phyloP scores from a whole-genome alignment of 2,113 vertebrate genomes.

The Halcyon senegalensis region DNA sequence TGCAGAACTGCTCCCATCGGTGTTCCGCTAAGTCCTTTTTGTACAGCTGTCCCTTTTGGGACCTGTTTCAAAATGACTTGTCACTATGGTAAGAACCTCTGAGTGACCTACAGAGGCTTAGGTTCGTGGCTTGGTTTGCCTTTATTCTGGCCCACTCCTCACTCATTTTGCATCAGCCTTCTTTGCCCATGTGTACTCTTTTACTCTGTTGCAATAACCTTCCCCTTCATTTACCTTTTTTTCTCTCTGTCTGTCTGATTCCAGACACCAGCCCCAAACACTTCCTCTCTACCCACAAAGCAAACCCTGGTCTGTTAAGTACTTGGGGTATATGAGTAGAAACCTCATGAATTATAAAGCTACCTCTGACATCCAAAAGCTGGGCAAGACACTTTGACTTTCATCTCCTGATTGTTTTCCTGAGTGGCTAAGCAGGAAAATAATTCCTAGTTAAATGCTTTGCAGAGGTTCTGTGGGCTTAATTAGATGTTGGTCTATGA shows the following conservation, averaged over 20 bases:
- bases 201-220: background rate
- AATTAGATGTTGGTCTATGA: background rate
- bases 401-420: background rate
- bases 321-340: background rate
- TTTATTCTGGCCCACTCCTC: background rate
- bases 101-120: background rate
- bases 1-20: background rate
- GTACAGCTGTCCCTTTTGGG: background rate
- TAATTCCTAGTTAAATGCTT: background rate
- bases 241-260: background rate
- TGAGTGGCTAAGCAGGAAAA: constrained; percentile 24
- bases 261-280: background rate
- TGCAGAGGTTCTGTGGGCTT: background rate
- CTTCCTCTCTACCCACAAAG: background rate
- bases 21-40: background rate
- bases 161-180: background rate
- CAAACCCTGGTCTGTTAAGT: background rate
- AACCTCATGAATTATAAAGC: background rate
- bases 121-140: background rate
- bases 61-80: background rate
- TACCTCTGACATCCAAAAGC: background rate
- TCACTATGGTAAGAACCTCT: background rate
- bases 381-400: background rate
- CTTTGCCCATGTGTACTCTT: background rate
- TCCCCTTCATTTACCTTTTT: background rate